Evolutionary conservation across 2,113 vertebrate genomes (phyloP).

Genomic region (Aegithalos caudatus): DNA sequence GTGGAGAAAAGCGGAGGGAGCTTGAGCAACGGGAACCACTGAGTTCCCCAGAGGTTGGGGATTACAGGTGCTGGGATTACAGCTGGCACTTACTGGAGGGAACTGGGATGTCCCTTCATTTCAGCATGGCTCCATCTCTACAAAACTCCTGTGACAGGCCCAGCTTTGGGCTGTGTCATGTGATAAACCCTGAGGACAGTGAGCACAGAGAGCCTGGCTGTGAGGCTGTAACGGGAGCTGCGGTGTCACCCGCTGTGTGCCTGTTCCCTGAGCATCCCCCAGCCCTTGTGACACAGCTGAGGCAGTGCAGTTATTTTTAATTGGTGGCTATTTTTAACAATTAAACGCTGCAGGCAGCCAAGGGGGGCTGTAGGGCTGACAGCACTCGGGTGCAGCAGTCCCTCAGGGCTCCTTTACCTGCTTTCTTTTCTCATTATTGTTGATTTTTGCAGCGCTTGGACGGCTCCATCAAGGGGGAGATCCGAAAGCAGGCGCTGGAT

Average conservation of each 20-base stretch:
- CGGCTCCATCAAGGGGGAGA: slow-evolving; percentile 97
- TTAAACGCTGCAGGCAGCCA: slow-evolving; percentile 4
- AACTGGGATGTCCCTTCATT: neutral
- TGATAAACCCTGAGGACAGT: neutral
- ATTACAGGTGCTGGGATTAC: neutral
- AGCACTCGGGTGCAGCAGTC: neutral
- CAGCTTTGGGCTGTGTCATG: neutral
- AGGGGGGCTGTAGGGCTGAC: neutral
- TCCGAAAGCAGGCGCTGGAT: slow-evolving; percentile 96
- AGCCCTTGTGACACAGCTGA: slow-evolving; percentile 21
- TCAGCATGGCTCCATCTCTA: neutral
- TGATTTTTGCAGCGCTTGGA: slow-evolving; percentile 86
- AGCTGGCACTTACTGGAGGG: neutral
- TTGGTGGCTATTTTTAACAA: slow-evolving; percentile 71
- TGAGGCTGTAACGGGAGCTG: slow-evolving; percentile 65
- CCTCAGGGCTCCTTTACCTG: neutral
- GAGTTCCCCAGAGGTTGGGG: neutral
- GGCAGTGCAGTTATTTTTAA: slow-evolving; percentile 82
- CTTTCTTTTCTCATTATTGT: neutral
- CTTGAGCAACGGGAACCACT: neutral
- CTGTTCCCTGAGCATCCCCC: slow-evolving; percentile 33
- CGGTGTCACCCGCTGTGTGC: neutral
- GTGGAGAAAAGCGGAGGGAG: neutral
- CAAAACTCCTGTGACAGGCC: neutral
- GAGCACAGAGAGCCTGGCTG: slow-evolving; percentile 28